Conservation (phyloP, 2,113 vertebrate genomes). For the Callopanchax toddi region DNA sequence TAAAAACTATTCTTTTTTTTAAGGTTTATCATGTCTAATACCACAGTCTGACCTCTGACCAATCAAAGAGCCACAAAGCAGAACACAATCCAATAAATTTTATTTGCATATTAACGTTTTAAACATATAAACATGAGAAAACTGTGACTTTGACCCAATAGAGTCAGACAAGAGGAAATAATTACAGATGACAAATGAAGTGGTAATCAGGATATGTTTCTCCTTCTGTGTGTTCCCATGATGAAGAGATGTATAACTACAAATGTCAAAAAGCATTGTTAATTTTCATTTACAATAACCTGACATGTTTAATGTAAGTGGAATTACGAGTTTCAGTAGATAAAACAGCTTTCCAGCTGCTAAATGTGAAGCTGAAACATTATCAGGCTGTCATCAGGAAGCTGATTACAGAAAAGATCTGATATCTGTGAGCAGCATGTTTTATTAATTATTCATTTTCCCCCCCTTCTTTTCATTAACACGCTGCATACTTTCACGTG, state of each 20-base stretch:
- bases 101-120: conserved; percentile 24
- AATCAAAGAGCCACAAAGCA: conserved; percentile 31
- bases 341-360: conserved; percentile 27
- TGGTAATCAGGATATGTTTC: conserved; percentile 26
- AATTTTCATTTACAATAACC: conserved; percentile 29
- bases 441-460: background rate
- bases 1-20: conserved; percentile 32
- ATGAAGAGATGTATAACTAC: conserved; percentile 22
- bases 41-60: conserved; percentile 31
- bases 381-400: conserved; percentile 8
- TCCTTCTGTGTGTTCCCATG: conserved; percentile 23
- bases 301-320: conserved; percentile 17
- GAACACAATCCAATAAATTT: conserved; percentile 30
- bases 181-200: conserved; percentile 26
- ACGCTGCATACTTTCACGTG: background rate
- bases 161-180: background rate
- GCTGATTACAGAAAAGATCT: conserved; percentile 7
- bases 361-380: conserved; percentile 32
- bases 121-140: background rate
- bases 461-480: background rate
- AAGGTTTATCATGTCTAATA: conserved; percentile 33
- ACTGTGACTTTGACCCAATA: conserved; percentile 1
- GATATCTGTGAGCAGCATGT: conserved; percentile 3
- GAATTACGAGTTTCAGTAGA: conserved; percentile 29
- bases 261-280: conserved; percentile 36